Percentiles rank a stretch among this genome's conserved stretches.
phyloP scores from a whole-genome alignment of 2,888 invertebrate species.

The Rhyacophila evoluta region DNA sequence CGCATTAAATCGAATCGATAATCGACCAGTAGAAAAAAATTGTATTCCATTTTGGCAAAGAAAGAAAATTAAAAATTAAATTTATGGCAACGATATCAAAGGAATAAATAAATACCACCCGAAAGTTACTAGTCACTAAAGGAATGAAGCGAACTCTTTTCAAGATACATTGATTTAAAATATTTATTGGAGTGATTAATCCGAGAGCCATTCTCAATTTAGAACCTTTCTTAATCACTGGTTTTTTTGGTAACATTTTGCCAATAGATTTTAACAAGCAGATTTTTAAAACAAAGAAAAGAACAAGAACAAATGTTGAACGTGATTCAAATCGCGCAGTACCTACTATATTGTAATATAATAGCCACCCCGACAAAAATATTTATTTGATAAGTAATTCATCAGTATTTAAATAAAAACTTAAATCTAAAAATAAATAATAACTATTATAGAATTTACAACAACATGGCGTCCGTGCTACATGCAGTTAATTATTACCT shows the following conservation, averaged over 20 bases:
- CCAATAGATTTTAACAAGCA: too few relatives aligned
- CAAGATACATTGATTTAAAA: too few relatives aligned
- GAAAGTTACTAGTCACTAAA: neutral
- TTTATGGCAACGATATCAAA: constrained; percentile 12
- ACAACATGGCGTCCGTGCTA: constrained; percentile 42
- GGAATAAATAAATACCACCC: neutral
- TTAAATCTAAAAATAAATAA: constrained; percentile 6
- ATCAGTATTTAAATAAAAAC: neutral
- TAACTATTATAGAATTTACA: neutral
- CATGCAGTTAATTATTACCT: constrained; percentile 34
- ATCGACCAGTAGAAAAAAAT: neutral
- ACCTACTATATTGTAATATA: neutral
- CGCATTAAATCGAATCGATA: neutral
- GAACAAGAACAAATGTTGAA: neutral
- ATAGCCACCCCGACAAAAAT: neutral
- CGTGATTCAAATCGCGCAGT: too few relatives aligned
- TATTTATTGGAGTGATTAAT: too few relatives aligned
- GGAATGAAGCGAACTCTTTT: too few relatives aligned
- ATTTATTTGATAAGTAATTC: neutral
- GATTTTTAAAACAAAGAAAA: neutral
- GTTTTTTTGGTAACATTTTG: too few relatives aligned
- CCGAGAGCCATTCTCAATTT: too few relatives aligned
- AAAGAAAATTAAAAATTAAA: constrained; percentile 14
- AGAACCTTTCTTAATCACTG: too few relatives aligned
- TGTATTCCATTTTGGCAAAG: neutral